Evolutionary conservation across 2,888 invertebrate genomes (phyloP).

Genomic region (Poecilus cupreus): DNA sequence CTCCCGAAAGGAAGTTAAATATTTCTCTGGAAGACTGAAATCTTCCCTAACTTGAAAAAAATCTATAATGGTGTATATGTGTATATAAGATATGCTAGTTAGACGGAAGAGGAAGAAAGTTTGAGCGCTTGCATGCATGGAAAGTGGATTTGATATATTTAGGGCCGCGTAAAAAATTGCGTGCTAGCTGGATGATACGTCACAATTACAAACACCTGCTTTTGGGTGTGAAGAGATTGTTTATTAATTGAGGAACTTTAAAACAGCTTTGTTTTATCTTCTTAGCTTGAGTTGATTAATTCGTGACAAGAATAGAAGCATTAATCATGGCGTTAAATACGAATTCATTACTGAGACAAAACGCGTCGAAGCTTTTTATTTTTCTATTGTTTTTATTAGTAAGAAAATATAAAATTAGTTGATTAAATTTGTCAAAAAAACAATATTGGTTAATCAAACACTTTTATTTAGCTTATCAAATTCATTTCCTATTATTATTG

Average conservation of each 20-base stretch:
- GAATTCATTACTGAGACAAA: background rate
- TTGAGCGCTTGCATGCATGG: conserved; percentile 69
- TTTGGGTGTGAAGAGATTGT: conserved; percentile 21
- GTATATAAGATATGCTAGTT: conserved; percentile 73
- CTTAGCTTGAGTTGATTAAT: background rate
- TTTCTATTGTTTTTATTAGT: too few relatives aligned
- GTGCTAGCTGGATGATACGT: conserved; percentile 2
- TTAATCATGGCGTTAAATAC: background rate
- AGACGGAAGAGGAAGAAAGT: conserved; percentile 72
- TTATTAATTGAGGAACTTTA: conserved; percentile 26
- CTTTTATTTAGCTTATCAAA: too few relatives aligned
- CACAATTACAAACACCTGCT: conserved; percentile 31
- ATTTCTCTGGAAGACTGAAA: conserved; percentile 67
- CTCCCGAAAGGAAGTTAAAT: conserved; percentile 62
- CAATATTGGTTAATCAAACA: too few relatives aligned
- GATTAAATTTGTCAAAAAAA: too few relatives aligned
- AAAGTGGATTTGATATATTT: conserved; percentile 62
- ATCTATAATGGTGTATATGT: conserved; percentile 73
- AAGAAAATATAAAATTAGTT: too few relatives aligned
- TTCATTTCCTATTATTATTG: too few relatives aligned
- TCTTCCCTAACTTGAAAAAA: conserved; percentile 72
- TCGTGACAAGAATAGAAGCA: background rate
- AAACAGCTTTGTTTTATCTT: conserved; percentile 17
- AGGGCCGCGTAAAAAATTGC: background rate
- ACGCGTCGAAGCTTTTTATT: too few relatives aligned